A percentile compares a stretch with the other conserved stretches of the same genome.
These are phyloP conservation scores for Aporophyla nigra DNA, from an alignment of 2,888 invertebrate species.

Conservation along the genomic window DNA sequence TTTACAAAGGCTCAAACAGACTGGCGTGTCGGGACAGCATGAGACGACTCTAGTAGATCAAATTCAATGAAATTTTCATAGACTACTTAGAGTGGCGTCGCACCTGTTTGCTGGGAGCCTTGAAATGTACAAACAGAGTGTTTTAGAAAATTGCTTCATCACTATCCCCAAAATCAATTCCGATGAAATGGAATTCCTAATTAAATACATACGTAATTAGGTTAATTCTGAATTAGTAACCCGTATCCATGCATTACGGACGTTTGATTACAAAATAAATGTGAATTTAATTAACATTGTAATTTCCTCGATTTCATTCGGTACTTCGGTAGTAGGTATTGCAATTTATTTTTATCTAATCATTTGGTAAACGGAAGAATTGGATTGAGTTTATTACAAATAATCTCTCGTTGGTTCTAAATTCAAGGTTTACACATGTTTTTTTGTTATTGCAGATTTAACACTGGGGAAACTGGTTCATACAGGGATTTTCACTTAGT, in stretches of 20 bases:
- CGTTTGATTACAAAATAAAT: slow-evolving; percentile 36
- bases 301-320: slow-evolving; percentile 18
- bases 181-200: slow-evolving; percentile 34
- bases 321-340: slow-evolving; percentile 6
- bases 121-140: too few species aligned
- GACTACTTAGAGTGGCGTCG: too few species aligned
- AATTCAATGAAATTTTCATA: not conserved
- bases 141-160: slow-evolving; percentile 15
- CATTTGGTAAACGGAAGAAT: slow-evolving; percentile 17
- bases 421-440: slow-evolving; percentile 14
- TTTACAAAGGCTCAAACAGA: not conserved
- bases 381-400: slow-evolving; percentile 20
- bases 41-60: not conserved
- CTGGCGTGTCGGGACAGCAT: not conserved
- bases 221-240: slow-evolving; percentile 59
- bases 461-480: slow-evolving; percentile 6
- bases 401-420: slow-evolving; percentile 21
- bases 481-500: slow-evolving; percentile 4
- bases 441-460: slow-evolving; percentile 21
- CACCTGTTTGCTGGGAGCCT: not conserved
- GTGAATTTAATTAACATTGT: slow-evolving; percentile 33
- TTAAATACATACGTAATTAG: slow-evolving; percentile 60
- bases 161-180: slow-evolving; percentile 14
- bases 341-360: slow-evolving; percentile 33
- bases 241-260: slow-evolving; percentile 45